Conservation (phyloP, 1,140 invertebrate genomes). For the Trachymyrmex cornetzi region DNA sequence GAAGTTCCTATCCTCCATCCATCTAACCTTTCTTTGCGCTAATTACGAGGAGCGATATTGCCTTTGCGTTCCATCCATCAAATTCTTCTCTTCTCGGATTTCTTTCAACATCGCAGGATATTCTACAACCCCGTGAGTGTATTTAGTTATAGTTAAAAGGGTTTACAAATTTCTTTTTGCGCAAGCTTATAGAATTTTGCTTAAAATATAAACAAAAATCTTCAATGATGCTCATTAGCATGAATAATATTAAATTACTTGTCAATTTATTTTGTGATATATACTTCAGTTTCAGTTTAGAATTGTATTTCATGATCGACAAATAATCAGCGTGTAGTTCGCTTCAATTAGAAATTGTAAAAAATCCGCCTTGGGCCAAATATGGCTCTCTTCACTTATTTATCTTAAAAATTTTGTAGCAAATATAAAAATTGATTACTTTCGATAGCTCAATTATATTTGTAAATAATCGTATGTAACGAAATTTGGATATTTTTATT, state of each 20-base stretch:
- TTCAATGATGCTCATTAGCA: too few species aligned
- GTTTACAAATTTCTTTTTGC: neutral
- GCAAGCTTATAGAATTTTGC: neutral
- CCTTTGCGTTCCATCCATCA: constrained; percentile 65
- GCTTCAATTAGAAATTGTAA: too few species aligned
- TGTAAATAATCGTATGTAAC: neutral
- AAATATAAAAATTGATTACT: neutral
- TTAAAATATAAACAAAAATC: neutral
- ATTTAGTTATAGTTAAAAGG: neutral
- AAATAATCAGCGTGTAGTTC: too few species aligned
- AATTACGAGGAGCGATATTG: constrained; percentile 67
- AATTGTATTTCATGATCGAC: too few species aligned
- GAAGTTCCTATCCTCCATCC: constrained; percentile 56
- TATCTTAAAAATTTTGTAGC: neutral
- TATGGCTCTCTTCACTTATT: too few species aligned
- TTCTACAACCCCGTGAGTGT: neutral
- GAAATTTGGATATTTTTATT: neutral
- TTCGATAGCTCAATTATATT: neutral
- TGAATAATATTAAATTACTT: too few species aligned
- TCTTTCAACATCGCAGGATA: constrained; percentile 30
- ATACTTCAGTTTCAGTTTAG: too few species aligned
- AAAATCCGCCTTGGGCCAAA: too few species aligned
- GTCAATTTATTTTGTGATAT: too few species aligned
- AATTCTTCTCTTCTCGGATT: constrained; percentile 58
- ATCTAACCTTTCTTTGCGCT: constrained; percentile 64